phyloP scores from a whole-genome alignment of 2,113 vertebrate genomes.

The Megaceryle maxima region DNA sequence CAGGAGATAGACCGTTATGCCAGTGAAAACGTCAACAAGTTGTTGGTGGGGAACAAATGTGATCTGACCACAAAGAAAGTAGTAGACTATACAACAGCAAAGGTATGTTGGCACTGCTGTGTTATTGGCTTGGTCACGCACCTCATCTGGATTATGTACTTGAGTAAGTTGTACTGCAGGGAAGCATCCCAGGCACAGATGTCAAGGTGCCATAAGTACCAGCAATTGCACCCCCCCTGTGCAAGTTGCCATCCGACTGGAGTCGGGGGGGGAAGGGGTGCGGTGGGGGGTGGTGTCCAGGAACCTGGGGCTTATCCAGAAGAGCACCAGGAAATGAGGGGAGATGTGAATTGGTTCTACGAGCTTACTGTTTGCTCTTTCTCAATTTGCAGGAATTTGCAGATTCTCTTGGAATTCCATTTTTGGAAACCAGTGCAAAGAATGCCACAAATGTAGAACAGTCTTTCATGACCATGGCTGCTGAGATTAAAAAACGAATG shows the following conservation, averaged over 20 bases:
- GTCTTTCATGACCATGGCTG: slow-evolving; percentile 99
- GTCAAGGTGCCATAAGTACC: rapidly evolving
- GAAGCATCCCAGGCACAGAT: neutral
- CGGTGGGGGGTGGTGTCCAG: neutral
- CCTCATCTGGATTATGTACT: rapidly evolving
- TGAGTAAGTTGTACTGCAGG: neutral
- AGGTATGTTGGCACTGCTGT: slow-evolving; percentile 69
- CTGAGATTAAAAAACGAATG: slow-evolving; percentile 98
- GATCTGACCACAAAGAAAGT: slow-evolving; percentile 97
- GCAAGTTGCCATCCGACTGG: rapidly evolving
- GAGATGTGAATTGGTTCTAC: rapidly evolving
- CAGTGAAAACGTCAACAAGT: slow-evolving; percentile 98
- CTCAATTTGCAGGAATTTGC: slow-evolving; percentile 87
- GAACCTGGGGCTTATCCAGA: rapidly evolving
- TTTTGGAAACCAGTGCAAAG: slow-evolving; percentile 98
- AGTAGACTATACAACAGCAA: slow-evolving; percentile 96
- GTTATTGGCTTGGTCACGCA: neutral
- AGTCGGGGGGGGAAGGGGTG: neutral
- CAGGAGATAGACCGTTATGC: slow-evolving; percentile 98
- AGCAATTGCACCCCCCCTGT: rapidly evolving
- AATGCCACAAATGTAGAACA: slow-evolving; percentile 98
- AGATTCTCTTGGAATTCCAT: slow-evolving; percentile 93
- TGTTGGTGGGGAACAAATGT: slow-evolving; percentile 97
- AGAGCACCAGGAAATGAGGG: neutral
- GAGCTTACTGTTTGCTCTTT: slow-evolving; percentile 14